Base-by-base conservation (phyloP, 2,888 invertebrate species). In the Ephialtes manifestator region DNA sequence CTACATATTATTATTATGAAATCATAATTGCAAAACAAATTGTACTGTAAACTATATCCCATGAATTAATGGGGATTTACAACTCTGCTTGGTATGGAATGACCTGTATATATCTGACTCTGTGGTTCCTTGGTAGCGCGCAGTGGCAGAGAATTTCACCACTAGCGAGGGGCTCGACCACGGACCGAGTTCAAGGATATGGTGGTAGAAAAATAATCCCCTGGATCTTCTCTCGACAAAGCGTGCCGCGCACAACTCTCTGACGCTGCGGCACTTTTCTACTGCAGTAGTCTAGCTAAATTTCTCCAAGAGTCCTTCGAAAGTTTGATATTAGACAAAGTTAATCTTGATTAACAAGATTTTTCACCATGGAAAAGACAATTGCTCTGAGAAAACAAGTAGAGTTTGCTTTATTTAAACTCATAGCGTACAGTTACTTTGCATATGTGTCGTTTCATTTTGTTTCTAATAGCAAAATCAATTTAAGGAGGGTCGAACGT, bases 121-220 rank as follows among this genome's bases (percentile, higher is more conserved):
- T 63, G 53, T 72, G 71, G 53, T 80, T 43, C 65, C 24, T 55
- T 53, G 71, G 48, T 20, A 51, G 51, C n/a, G 15, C 43, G 58
- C 7, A 68, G 60, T 1, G 18, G 60, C 7, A 8, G 77, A 58
- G 68, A 70, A 78, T 78, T 78, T 60, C 58, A 68, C 68, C 58
- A 77, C 67, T 51, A 43, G 35, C 67, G 31, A 55, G 31, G 46
- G 13, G 18, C 48, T 53, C 80, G 51, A 65, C 72, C 31, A 48
- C 48, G 48, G 24, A 39, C 15, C 13, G 72, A 80, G 80, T 60
- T 75, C 81, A 75, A 81, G 74, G 68, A 81, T 75, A 74, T 74
- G 68, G 39, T 48, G 58, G 68, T 28, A 58, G 74, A 46, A 80
- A 79, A 75, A 75, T 75, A 75, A 81, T 60, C 72, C 68, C 60